Base-by-base conservation (phyloP, 1,140 invertebrate species). In the Arctopsyche grandis region DNA sequence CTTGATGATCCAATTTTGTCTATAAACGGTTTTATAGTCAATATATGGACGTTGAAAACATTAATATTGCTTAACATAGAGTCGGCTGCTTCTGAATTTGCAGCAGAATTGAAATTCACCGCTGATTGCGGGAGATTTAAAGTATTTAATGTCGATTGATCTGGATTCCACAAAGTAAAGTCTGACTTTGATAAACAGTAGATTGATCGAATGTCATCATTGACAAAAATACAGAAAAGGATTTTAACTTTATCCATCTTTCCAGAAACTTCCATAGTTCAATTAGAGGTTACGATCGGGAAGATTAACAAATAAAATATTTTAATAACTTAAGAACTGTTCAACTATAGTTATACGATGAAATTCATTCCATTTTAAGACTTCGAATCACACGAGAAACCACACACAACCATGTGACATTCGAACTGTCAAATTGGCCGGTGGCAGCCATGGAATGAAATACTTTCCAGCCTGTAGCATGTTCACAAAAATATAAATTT, bases 11-110 rank as follows among this genome's bases (percentile, higher is more conserved):
- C 52, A 14, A 82, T 43, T 56, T 75, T 69, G 5, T 80, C 63
- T 19, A 80, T 19, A 24, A 82, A 78, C 3, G 81, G 79, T 78
- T 82, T 82, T 9, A 82, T 69, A 14, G 58, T n/a, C 44, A 82
- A 60, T 56, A 79, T 52, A 69, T 82, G 66, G 0, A 29, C 44
- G 46, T 71, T 24, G 16, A 71, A 66, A 22, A 22, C 10, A 19
- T 66, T 22, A 66, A 3, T 7, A 12, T 21, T 21, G 43, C n/a
- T n/a, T n/a, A n/a, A n/a, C n/a, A n/a, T n/a, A n/a, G 22, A 38
- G 77, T 73, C 43, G 12, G 43, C 29, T 44, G 14, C 21, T 21
- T 80, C 75, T 44, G 44, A 14, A 43, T 24, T 19, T 16, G 12
- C 4, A 3, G 4, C 58, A 43, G 75, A 12, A 44, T 77, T 12